Conservation (phyloP, 2,888 invertebrate genomes). For the Dexiosoma caninum region DNA sequence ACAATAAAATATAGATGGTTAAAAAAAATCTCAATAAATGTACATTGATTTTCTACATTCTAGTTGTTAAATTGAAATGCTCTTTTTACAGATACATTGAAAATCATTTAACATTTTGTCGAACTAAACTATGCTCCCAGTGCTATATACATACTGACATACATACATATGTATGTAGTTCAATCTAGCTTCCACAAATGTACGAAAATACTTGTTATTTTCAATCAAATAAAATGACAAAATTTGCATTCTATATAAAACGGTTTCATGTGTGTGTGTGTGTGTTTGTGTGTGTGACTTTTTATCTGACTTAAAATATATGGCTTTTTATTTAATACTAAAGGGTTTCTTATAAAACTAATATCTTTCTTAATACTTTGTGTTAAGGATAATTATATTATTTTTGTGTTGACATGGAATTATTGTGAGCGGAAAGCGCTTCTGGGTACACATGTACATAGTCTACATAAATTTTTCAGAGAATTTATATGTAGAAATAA, state of each 20-base stretch:
- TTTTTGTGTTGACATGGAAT: too few relatives aligned
- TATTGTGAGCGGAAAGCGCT: too few relatives aligned
- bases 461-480: too few relatives aligned
- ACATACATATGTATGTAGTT: neutral
- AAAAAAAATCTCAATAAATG: neutral
- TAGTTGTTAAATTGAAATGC: constrained; percentile 5
- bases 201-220: constrained; percentile 36
- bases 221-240: constrained; percentile 41
- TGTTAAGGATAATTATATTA: too few relatives aligned
- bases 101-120: constrained; percentile 5
- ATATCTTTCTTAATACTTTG: too few relatives aligned
- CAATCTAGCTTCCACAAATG: constrained; percentile 24
- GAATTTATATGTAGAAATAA: too few relatives aligned
- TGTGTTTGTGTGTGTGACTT: too few relatives aligned
- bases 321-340: neutral
- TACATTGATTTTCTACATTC: constrained; percentile 30
- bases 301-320: constrained; percentile 1
- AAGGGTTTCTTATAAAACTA: neutral
- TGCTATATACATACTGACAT: too few relatives aligned
- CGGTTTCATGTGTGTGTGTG: neutral
- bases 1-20: constrained; percentile 31
- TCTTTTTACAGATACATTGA: neutral
- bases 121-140: neutral
- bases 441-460: too few relatives aligned
- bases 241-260: constrained; percentile 40